A percentile compares a stretch with the other conserved stretches of the same genome.
Evolutionary conservation across 1,140 invertebrate species (phyloP).

Genomic region (Macrostomum lignano): DNA sequence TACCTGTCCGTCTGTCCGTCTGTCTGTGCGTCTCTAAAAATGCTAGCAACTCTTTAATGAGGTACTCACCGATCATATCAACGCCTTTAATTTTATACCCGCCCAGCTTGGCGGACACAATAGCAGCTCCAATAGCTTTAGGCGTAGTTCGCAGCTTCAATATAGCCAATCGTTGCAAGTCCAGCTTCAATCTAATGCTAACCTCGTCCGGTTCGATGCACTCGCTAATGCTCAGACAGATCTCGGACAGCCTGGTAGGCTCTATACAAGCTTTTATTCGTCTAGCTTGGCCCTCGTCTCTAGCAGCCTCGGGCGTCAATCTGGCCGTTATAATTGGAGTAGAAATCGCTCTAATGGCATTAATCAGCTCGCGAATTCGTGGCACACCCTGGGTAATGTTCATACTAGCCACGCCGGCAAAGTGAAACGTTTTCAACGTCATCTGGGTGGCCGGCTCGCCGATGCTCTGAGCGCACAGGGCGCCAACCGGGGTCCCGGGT

Average conservation of each 20-base stretch:
- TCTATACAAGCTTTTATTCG: slow-evolving; percentile 67
- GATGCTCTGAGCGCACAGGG: slow-evolving; percentile 84
- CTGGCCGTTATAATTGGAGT: slow-evolving; percentile 80
- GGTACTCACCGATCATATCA: too few relatives aligned
- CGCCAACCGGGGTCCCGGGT: slow-evolving; percentile 72
- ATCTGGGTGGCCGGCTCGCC: slow-evolving; percentile 97
- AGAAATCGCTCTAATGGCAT: slow-evolving; percentile 68
- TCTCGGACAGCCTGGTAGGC: slow-evolving; percentile 60
- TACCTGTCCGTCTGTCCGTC: too few relatives aligned
- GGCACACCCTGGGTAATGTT: slow-evolving; percentile 85
- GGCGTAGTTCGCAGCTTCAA: too few relatives aligned
- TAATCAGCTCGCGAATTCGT: slow-evolving; percentile 89
- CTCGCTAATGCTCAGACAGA: slow-evolving; percentile 13
- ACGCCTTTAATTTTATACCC: too few relatives aligned
- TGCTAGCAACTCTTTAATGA: too few relatives aligned
- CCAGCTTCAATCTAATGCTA: slow-evolving; percentile 3
- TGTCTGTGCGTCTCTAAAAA: too few relatives aligned
- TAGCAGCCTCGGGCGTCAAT: slow-evolving; percentile 36
- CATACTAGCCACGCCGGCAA: slow-evolving; percentile 99
- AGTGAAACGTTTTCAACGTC: slow-evolving; percentile 99
- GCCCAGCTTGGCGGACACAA: too few relatives aligned
- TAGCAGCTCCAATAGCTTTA: too few relatives aligned
- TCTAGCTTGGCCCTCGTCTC: slow-evolving; percentile 55
- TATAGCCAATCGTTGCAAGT: too few relatives aligned
- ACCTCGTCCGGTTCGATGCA: background rate